These are phyloP conservation scores for Cyrtorhinus lividipennis DNA, from an alignment of 1,140 invertebrate genomes.

Conservation along the genomic window DNA sequence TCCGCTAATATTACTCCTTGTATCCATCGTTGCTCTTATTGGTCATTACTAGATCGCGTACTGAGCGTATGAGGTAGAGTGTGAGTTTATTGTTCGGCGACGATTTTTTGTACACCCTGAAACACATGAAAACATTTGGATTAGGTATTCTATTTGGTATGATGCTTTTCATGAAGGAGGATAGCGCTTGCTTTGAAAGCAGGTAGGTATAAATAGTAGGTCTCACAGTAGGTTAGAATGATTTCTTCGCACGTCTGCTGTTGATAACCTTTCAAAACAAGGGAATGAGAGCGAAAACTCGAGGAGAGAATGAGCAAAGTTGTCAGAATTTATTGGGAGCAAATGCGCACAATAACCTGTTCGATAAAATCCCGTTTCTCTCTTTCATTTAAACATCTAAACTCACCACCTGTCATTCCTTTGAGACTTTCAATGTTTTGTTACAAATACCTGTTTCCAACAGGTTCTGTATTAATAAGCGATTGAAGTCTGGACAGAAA, in stretches of 20 bases:
- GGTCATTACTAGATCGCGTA: constrained; percentile 58
- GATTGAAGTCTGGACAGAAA: too few species aligned
- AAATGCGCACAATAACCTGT: too few species aligned
- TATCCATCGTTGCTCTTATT: constrained; percentile 54
- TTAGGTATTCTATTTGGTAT: neutral
- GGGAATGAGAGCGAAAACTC: too few species aligned
- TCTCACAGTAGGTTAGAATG: neutral
- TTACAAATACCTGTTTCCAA: too few species aligned
- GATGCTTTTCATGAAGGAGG: neutral
- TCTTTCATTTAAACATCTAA: too few species aligned
- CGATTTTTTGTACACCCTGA: constrained; percentile 52
- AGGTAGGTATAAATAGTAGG: neutral
- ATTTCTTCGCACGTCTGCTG: neutral
- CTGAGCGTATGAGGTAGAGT: constrained; percentile 61
- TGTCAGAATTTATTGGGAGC: too few species aligned
- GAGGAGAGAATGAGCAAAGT: too few species aligned
- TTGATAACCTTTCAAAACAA: neutral
- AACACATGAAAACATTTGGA: constrained; percentile 26
- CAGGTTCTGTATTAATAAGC: too few species aligned
- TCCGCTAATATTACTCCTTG: constrained; percentile 67
- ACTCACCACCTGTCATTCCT: too few species aligned
- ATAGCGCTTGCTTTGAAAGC: neutral
- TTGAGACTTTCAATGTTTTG: too few species aligned
- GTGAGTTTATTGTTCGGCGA: constrained; percentile 70
- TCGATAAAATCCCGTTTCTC: too few species aligned